Conservation (phyloP, 2,888 invertebrate genomes). For the Ophion ventricosus region DNA sequence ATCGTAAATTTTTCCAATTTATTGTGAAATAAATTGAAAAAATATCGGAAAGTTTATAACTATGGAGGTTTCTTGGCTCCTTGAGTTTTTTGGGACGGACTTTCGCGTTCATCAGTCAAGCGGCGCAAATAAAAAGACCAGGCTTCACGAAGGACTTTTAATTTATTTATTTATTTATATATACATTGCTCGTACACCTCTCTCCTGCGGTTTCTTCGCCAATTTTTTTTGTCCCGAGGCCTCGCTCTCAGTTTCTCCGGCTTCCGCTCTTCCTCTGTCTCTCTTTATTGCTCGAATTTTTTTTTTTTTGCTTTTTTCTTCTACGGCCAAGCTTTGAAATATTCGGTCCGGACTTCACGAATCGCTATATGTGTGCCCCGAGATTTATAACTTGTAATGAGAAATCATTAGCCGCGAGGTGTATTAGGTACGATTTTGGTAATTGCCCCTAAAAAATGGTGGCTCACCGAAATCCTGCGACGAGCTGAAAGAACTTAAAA, state of each 20-base stretch:
- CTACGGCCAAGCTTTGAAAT: slow-evolving; percentile 39
- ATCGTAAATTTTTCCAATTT: no score
- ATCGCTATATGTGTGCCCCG: slow-evolving; percentile 61
- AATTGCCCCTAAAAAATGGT: slow-evolving; percentile 79
- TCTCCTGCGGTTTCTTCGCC: slow-evolving; percentile 52
- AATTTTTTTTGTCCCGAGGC: slow-evolving; percentile 72
- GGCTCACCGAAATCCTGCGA: slow-evolving; percentile 65
- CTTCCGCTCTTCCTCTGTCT: slow-evolving; percentile 37
- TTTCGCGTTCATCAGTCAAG: slow-evolving; percentile 47
- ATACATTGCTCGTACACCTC: slow-evolving; percentile 70
- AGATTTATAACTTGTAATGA: slow-evolving; percentile 83
- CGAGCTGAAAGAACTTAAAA: slow-evolving; percentile 40
- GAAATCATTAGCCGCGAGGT: slow-evolving; percentile 82
- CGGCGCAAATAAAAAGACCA: slow-evolving; percentile 32
- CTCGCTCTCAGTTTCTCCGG: slow-evolving; percentile 51
- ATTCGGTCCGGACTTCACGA: slow-evolving; percentile 42
- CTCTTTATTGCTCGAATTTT: background rate
- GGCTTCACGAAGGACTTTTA: slow-evolving; percentile 56
- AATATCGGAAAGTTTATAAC: no score
- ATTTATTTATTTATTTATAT: slow-evolving; percentile 73
- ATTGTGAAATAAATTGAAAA: no score
- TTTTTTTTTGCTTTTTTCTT: slow-evolving; percentile 18
- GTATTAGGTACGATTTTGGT: slow-evolving; percentile 82
- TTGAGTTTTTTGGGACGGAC: background rate
- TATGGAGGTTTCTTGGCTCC: no score